Evolutionary conservation across 2,888 invertebrate genomes (phyloP).

Genomic region (Acleris emargana): DNA sequence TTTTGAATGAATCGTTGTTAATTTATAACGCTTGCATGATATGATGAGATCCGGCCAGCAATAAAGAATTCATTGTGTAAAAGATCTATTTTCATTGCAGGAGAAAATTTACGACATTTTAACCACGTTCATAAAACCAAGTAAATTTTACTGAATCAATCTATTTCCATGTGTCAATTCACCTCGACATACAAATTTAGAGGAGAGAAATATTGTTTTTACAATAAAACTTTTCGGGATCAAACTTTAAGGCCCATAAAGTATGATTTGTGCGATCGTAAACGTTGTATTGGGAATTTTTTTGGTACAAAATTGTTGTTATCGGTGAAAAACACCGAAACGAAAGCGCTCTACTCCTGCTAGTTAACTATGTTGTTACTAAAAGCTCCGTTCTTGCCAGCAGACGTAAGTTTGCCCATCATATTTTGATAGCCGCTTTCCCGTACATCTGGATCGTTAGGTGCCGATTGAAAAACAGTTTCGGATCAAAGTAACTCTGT

Average conservation of each 20-base stretch:
- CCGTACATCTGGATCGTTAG: constrained; percentile 25
- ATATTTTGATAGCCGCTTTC: constrained; percentile 19
- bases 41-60: neutral
- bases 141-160: constrained; percentile 17
- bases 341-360: neutral
- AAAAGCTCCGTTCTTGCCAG: neutral
- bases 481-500: constrained; percentile 29
- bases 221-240: constrained; percentile 22
- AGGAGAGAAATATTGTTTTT: constrained; percentile 25
- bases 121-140: constrained; percentile 10
- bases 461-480: constrained; percentile 26
- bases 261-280: constrained; percentile 31
- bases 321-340: neutral
- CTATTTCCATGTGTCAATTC: constrained; percentile 30
- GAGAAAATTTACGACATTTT: constrained; percentile 18
- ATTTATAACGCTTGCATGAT: too few relatives aligned
- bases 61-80: neutral
- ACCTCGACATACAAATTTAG: neutral
- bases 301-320: constrained; percentile 12
- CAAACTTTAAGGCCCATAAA: constrained; percentile 21
- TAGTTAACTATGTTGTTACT: neutral
- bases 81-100: constrained; percentile 4
- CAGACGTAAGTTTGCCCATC: constrained; percentile 11
- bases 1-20: too few relatives aligned
- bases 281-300: constrained; percentile 16